Percentiles rank a stretch among this genome's conserved stretches.
Evolutionary conservation across 2,888 invertebrate species (phyloP).

Genomic region (Ischnura elegans): DNA sequence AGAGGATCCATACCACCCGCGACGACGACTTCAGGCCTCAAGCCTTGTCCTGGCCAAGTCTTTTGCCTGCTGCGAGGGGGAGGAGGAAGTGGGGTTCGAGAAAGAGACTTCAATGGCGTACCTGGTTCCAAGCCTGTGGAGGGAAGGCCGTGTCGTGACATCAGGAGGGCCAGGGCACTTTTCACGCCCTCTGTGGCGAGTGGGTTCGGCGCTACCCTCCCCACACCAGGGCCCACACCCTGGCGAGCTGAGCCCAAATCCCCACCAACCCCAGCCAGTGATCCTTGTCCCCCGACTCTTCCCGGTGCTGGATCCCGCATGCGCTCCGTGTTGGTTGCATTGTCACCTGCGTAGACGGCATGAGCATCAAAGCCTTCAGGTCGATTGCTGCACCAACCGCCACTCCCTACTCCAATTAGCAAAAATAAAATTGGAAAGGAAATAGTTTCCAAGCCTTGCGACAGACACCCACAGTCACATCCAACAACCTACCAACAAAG

Average conservation of each 20-base stretch:
- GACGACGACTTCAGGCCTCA: background rate
- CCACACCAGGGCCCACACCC: constrained; percentile 70
- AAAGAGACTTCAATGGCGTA: constrained; percentile 75
- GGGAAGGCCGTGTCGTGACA: constrained; percentile 78
- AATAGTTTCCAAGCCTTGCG: constrained; percentile 25
- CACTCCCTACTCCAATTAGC: constrained; percentile 48
- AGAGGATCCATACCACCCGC: background rate
- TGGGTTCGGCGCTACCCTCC: constrained; percentile 75
- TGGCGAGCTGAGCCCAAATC: background rate
- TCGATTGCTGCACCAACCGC: constrained; percentile 60
- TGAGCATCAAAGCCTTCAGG: constrained; percentile 76
- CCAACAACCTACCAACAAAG: background rate
- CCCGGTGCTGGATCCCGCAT: constrained; percentile 36
- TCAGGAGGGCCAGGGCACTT: constrained; percentile 78
- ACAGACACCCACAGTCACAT: background rate
- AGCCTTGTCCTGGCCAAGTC: background rate
- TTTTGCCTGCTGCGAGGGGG: constrained; percentile 69
- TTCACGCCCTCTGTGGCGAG: constrained; percentile 79
- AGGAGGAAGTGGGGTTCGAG: constrained; percentile 75
- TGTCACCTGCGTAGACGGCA: constrained; percentile 78
- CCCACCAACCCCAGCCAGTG: background rate
- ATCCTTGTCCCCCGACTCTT: constrained; percentile 40
- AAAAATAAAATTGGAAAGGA: constrained; percentile 46
- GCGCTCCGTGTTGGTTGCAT: constrained; percentile 76
- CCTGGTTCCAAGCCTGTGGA: constrained; percentile 76